Evolutionary conservation across 2,888 invertebrate genomes (phyloP).

Genomic region (Acronicta leporina): DNA sequence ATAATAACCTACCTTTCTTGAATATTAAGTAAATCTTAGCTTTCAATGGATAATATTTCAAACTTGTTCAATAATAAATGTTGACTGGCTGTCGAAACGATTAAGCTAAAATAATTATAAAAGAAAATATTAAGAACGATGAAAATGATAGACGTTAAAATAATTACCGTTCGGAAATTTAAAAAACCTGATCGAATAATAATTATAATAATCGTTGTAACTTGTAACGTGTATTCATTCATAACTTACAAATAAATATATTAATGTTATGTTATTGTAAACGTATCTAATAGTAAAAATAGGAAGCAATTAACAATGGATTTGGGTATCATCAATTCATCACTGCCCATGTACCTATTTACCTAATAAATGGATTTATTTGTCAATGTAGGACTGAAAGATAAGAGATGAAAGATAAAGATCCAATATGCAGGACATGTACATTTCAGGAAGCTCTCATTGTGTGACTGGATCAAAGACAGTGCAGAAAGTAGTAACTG

Average conservation of each 20-base stretch:
- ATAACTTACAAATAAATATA: constrained; percentile 13
- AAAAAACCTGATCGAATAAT: constrained; percentile 23
- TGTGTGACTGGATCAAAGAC: too few relatives aligned
- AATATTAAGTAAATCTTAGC: constrained; percentile 36
- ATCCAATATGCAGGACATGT: too few relatives aligned
- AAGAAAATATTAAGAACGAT: constrained; percentile 7
- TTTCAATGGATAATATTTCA: constrained; percentile 26
- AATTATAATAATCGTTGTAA: constrained; percentile 22
- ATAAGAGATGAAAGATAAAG: too few relatives aligned
- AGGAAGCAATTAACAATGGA: too few relatives aligned
- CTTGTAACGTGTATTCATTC: too few relatives aligned
- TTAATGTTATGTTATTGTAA: not conserved
- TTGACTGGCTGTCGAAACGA: constrained; percentile 11
- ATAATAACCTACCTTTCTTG: constrained; percentile 30
- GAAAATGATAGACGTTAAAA: constrained; percentile 17
- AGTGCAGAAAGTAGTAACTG: too few relatives aligned
- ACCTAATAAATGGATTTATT: too few relatives aligned
- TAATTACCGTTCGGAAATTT: constrained; percentile 28
- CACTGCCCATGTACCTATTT: not conserved
- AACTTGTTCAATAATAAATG: constrained; percentile 19
- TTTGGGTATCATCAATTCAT: too few relatives aligned
- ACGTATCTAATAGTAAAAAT: not conserved
- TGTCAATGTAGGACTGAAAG: too few relatives aligned
- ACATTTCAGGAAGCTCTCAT: too few relatives aligned
- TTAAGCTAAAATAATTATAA: constrained; percentile 21